Percentiles rank a stretch among this genome's conserved stretches.
Conservation (phyloP, 2,888 invertebrate genomes). For the Metacarcinus magister region DNA sequence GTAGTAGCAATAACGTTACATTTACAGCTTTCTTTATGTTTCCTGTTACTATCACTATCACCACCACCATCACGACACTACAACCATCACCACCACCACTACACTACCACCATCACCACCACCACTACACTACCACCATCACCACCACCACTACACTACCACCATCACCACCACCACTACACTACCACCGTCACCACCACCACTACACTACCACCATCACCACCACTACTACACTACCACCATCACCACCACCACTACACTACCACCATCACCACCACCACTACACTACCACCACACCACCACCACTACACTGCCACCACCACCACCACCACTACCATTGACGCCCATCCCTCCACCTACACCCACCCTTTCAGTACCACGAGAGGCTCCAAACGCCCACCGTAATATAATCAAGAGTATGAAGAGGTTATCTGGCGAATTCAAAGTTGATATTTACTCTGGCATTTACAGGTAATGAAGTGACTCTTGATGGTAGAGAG, state of each 20-base stretch:
- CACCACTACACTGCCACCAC: background rate
- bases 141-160: background rate
- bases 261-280: too few species aligned
- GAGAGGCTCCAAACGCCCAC: background rate
- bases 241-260: background rate
- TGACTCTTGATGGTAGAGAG: background rate
- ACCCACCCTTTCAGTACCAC: background rate
- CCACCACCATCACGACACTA: background rate
- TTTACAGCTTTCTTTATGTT: background rate
- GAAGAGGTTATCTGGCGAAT: background rate
- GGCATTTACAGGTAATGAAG: slow-evolving; percentile 36
- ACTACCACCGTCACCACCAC: background rate
- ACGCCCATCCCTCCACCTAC: background rate
- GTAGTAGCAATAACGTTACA: background rate
- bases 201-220: background rate
- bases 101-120: background rate
- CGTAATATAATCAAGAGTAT: background rate
- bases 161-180: background rate
- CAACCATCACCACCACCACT: background rate
- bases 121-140: background rate
- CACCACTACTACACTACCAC: background rate
- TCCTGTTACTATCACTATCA: background rate
- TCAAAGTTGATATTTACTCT: slow-evolving; percentile 16
- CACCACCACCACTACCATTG: background rate
- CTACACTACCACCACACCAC: background rate